Evolutionary conservation across 2,888 invertebrate genomes (phyloP).

Genomic region (Troides aeacus): DNA sequence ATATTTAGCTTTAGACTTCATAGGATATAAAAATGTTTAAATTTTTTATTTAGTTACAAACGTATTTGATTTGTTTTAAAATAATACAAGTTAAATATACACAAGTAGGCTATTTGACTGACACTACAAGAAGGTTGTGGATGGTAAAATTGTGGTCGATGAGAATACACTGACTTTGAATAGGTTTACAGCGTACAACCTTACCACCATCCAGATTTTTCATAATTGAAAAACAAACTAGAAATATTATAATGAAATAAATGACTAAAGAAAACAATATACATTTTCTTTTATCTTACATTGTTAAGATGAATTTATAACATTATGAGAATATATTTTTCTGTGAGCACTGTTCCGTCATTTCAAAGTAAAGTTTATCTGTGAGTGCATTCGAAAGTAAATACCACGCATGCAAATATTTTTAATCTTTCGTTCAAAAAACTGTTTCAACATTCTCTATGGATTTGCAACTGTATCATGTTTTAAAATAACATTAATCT

Average conservation of each 20-base stretch:
- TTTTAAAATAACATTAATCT: neutral
- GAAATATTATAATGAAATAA: too few relatives aligned
- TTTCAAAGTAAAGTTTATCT: constrained; percentile 15
- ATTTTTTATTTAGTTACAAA: too few relatives aligned
- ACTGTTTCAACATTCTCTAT: constrained; percentile 14
- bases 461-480: constrained; percentile 3
- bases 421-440: constrained; percentile 23
- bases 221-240: too few relatives aligned
- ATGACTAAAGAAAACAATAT: too few relatives aligned
- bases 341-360: constrained; percentile 5
- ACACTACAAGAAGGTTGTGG: too few relatives aligned
- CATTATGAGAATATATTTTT: constrained; percentile 12
- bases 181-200: too few relatives aligned
- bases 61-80: too few relatives aligned
- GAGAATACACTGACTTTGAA: too few relatives aligned
- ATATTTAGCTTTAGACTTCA: neutral
- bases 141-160: too few relatives aligned
- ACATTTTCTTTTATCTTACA: neutral
- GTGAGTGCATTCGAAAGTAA: constrained; percentile 21
- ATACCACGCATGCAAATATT: constrained; percentile 21
- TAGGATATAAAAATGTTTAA: neutral
- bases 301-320: neutral
- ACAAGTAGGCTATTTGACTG: too few relatives aligned
- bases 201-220: too few relatives aligned
- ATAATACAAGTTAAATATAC: too few relatives aligned